These are phyloP conservation scores for Tinamus major DNA, from an alignment of 2,797 vertebrate genomes.

Conservation along the genomic window DNA sequence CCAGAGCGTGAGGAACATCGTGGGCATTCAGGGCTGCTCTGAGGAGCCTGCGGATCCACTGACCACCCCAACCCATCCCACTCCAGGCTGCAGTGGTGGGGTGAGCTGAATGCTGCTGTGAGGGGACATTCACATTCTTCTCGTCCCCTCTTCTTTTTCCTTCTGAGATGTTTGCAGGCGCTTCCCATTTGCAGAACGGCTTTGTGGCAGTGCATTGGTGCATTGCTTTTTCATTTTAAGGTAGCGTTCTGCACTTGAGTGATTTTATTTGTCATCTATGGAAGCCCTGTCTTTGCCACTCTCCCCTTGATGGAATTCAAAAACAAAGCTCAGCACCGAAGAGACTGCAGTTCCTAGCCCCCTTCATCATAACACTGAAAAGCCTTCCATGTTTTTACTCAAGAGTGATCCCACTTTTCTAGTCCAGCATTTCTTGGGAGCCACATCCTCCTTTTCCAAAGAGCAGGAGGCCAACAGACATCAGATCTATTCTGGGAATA, in stretches of 20 bases:
- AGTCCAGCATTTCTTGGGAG: neutral
- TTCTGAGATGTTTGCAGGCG: neutral
- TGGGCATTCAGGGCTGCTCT: neutral
- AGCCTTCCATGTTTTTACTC: neutral
- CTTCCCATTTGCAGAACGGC: neutral
- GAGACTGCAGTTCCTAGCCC: neutral
- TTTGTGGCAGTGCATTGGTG: neutral
- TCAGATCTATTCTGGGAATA: neutral
- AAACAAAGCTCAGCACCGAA: neutral
- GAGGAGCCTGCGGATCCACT: neutral
- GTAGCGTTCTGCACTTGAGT: rapidly evolving
- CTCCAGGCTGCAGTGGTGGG: neutral
- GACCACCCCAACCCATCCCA: neutral
- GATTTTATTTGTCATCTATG: neutral
- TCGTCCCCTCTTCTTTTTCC: neutral
- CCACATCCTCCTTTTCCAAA: neutral
- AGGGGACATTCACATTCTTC: neutral
- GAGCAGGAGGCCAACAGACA: neutral
- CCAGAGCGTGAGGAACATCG: neutral
- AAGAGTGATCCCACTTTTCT: neutral
- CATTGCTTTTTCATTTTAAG: neutral
- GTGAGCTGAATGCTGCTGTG: neutral
- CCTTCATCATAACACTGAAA: neutral
- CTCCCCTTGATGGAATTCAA: neutral
- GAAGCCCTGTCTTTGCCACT: neutral